phyloP scores from a whole-genome alignment of 2,113 vertebrate genomes.

The Halcyon malimbica region DNA sequence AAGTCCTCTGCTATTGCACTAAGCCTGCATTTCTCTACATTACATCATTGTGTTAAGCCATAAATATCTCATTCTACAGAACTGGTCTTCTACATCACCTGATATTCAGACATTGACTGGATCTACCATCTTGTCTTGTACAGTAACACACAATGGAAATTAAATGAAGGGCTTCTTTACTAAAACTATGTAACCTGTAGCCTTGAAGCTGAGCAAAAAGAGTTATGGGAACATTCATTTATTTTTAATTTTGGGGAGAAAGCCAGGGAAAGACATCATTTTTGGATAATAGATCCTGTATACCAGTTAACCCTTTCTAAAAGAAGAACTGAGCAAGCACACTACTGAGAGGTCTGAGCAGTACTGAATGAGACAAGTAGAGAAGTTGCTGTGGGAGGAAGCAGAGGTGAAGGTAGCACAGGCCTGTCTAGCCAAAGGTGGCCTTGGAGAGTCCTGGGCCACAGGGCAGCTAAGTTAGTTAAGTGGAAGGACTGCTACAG shows the following conservation, averaged over 20 bases:
- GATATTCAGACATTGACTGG: not conserved
- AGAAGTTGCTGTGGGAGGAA: not conserved
- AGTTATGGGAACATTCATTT: not conserved
- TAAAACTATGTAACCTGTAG: not conserved
- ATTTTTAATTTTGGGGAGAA: not conserved
- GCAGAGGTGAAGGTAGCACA: not conserved
- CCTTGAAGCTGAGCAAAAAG: not conserved
- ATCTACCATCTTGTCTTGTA: not conserved
- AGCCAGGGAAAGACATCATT: not conserved
- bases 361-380: not conserved
- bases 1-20: not conserved
- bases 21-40: not conserved
- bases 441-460: not conserved
- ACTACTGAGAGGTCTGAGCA: not conserved
- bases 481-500: not conserved
- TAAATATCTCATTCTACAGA: not conserved
- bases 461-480: not conserved
- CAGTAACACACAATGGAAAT: not conserved
- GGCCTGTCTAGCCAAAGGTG: rapidly evolving
- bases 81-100: not conserved
- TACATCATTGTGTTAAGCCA: not conserved
- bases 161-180: not conserved
- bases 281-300: not conserved
- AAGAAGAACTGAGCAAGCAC: not conserved
- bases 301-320: not conserved